Evolutionary conservation across 2,113 vertebrate species (phyloP).

Genomic region (Columbina picui): DNA sequence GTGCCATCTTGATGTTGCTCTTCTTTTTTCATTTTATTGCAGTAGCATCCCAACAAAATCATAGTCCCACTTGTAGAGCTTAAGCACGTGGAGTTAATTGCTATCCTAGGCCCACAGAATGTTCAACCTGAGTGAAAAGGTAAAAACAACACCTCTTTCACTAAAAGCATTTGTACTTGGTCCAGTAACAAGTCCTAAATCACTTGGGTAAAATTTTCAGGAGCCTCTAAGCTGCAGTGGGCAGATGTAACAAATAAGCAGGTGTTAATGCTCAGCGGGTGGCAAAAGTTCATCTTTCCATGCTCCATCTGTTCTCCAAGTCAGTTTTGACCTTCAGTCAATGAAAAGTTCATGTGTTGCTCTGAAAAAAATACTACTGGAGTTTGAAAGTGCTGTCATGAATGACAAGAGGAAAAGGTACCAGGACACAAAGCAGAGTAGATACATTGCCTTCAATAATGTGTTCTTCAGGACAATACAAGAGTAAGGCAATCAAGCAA

Average conservation of each 20-base stretch:
- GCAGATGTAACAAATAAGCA: conserved; percentile 41
- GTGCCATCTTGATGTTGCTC: accelerated
- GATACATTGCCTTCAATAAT: background rate
- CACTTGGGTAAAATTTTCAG: background rate
- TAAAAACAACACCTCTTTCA: background rate
- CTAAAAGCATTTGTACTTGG: background rate
- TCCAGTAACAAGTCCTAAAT: background rate
- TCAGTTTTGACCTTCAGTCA: conserved; percentile 43
- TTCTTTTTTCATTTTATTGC: background rate
- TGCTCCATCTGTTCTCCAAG: conserved; percentile 45
- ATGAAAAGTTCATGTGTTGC: conserved; percentile 3
- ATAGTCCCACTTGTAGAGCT: background rate
- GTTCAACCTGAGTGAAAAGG: background rate
- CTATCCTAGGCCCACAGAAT: background rate
- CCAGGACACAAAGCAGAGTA: background rate
- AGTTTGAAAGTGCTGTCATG: background rate
- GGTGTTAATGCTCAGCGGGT: conserved; percentile 14
- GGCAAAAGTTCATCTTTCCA: conserved; percentile 1
- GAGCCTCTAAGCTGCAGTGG: background rate
- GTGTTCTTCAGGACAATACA: background rate
- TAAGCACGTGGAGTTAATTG: background rate
- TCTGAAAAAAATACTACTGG: conserved; percentile 3
- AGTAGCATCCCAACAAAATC: background rate
- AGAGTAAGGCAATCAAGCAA: background rate
- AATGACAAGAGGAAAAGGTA: background rate